Evolutionary conservation across 92 coral and sea anemone genomes (phyloP), one percentile per base, ranked within the genome.

Genomic region (Epizoanthus rinbou): DNA sequence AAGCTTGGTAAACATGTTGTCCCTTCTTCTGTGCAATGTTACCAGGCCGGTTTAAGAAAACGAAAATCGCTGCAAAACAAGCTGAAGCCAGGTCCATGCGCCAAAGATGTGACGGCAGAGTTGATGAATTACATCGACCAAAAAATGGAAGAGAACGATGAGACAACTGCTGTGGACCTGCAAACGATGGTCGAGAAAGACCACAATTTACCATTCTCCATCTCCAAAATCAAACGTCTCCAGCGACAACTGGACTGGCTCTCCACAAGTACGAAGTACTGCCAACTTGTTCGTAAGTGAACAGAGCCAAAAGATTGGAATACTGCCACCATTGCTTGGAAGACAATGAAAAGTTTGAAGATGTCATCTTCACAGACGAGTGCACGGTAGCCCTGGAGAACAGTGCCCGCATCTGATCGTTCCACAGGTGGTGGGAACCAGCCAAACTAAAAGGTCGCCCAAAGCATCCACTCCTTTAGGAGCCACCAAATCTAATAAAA

Each of bases 401-500:
- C n/a, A 57, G 28, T 24, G 74, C 88, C 23, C 68, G 22, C 0
- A 16, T 85, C 22, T 74, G n/a, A n/a, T n/a, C 87, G 3, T 65
- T 85, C 31, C 87, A 85, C 54, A 60, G 83, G 5, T 85, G 76
- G 83, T 75, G 83, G 88, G 76, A 85, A 24, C 88, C 82, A 13
- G 74, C 83, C 19, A 68, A 24, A 15, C 83, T 85, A 5, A 83
- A 83, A 54, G 87, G 73, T 18, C 57, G 60, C 9, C 87, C 87
- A 25, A 83, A 83, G 31, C 71, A 85, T 25, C 83, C 84, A 16
- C 22, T 47, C 66, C 22, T 13, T 16, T 66, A 89, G 89, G 93
- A 91, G 94, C 94, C 93, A 91, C 94, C 91, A 90, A 76, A 88
- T 90, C 62, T 83, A 37, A 37, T 37, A 35, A 3, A 1, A 37